phyloP scores from a whole-genome alignment of 2,888 invertebrate species.

The Napeogenes sylphis region DNA sequence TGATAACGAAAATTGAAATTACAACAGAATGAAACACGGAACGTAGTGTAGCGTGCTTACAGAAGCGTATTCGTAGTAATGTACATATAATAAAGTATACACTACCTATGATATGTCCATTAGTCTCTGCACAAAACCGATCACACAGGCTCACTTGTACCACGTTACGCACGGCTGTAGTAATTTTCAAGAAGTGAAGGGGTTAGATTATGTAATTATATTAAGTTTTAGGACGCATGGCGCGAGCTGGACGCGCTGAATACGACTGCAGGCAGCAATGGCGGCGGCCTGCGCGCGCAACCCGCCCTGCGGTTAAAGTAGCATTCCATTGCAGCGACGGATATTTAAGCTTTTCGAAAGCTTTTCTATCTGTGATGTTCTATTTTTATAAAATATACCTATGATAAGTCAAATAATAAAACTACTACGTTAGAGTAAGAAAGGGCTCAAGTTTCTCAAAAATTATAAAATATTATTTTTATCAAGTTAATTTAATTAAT shows the following conservation, averaged over 20 bases:
- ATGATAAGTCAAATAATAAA: too few species aligned
- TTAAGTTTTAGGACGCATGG: constrained; percentile 54
- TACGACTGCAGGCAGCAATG: constrained; percentile 71
- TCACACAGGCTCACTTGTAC: constrained; percentile 28
- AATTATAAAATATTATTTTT: too few species aligned
- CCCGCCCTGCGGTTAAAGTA: constrained; percentile 59
- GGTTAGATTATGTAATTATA: constrained; percentile 55
- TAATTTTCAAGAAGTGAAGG: constrained; percentile 23
- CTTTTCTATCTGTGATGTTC: too few species aligned
- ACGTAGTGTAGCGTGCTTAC: constrained; percentile 28
- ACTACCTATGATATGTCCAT: constrained; percentile 34
- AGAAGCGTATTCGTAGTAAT: constrained; percentile 18
- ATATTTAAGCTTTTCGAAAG: neutral
- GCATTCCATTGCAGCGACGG: constrained; percentile 33
- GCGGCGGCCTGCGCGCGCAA: constrained; percentile 70
- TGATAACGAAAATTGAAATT: constrained; percentile 18
- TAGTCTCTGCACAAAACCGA: constrained; percentile 26
- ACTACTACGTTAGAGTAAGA: too few species aligned
- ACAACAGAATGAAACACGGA: constrained; percentile 21
- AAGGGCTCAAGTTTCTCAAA: too few species aligned
- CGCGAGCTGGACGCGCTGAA: constrained; percentile 61
- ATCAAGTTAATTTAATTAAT: too few species aligned
- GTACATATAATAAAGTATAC: constrained; percentile 16
- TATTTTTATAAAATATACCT: too few species aligned
- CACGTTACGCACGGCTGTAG: constrained; percentile 30